phyloP scores from a whole-genome alignment of 1,140 invertebrate species.

The Hyles vespertilio region DNA sequence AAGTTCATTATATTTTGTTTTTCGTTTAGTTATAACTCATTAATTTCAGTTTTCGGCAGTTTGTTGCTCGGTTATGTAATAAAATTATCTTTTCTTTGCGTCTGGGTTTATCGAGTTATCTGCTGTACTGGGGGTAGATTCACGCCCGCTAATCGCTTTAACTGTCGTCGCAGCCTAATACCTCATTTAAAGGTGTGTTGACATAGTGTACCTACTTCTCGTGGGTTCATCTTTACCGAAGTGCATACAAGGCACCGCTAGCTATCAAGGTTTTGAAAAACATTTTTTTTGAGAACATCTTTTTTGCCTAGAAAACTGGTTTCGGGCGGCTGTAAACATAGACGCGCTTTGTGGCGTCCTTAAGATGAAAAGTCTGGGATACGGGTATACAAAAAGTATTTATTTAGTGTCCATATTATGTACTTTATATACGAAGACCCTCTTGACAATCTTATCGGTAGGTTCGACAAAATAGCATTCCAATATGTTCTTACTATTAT shows the following conservation, averaged over 20 bases:
- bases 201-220: constrained; percentile 31
- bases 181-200: constrained; percentile 39
- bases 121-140: not conserved
- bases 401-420: too few species aligned
- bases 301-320: constrained; percentile 7
- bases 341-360: not conserved
- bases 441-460: too few species aligned
- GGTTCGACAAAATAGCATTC: too few species aligned
- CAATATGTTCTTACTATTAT: too few species aligned
- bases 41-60: constrained; percentile 19
- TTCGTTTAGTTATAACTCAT: constrained; percentile 17
- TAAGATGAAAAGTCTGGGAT: not conserved
- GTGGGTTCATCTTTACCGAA: constrained; percentile 23
- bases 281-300: constrained; percentile 24
- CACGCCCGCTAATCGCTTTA: constrained; percentile 2
- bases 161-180: constrained; percentile 17
- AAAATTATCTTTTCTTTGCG: constrained; percentile 15
- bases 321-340: constrained; percentile 13
- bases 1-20: constrained; percentile 13
- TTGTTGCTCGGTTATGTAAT: constrained; percentile 18
- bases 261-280: constrained; percentile 28
- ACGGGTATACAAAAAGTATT: too few species aligned
- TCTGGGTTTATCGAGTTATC: constrained; percentile 10
- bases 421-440: too few species aligned
- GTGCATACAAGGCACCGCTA: constrained; percentile 27